Base-by-base conservation (phyloP, 1,140 invertebrate genomes). In the Monomorium pharaonis region DNA sequence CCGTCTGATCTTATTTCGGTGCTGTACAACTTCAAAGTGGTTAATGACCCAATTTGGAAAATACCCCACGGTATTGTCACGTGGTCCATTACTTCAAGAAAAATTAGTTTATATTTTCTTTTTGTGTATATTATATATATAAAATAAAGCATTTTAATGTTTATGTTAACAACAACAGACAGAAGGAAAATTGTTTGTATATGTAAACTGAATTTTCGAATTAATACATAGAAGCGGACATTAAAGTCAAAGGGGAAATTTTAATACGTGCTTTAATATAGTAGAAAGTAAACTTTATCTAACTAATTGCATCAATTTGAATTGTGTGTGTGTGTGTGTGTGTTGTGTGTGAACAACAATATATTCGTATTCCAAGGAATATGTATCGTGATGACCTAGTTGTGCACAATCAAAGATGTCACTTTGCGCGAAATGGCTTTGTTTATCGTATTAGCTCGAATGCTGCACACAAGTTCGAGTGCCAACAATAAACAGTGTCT, bases 11-110 rank as follows among this genome's bases (percentile, higher is more conserved):
- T 83, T 74, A 74, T 74, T 83, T 83, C 51, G 67, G 49, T 37
- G 16, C 18, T 60, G 37, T 74, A 58, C 78, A 56, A 81, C 65
- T 72, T 83, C 78, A 83, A 83, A 83, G 78, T 83, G 51, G 78
- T 74, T 83, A 83, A 83, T 83, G 78, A 74, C 78, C 51, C 67
- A 83, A 83, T 83, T 83, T 83, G 78, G n/a, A 37, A 51, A 83
- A 54, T 58, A 47, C 24, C 1, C 9, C 37, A 58, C n/a, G 78
- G 18, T n/a, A 74, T 83, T 83, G 78, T 83, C 67, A 33, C 18
- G 27, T 47, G 37, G 37, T 60, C 37, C 27, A 74, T 83, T 83
- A 80, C 67, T 60, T 47, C 6, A 44, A 72, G 24, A 37, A 83
- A 72, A 72, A 30, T 60, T 81, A 7, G 37, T 67, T 67, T 67